Evolutionary conservation across 2,113 vertebrate genomes (phyloP).

Genomic region (Neoarius graeffei): DNA sequence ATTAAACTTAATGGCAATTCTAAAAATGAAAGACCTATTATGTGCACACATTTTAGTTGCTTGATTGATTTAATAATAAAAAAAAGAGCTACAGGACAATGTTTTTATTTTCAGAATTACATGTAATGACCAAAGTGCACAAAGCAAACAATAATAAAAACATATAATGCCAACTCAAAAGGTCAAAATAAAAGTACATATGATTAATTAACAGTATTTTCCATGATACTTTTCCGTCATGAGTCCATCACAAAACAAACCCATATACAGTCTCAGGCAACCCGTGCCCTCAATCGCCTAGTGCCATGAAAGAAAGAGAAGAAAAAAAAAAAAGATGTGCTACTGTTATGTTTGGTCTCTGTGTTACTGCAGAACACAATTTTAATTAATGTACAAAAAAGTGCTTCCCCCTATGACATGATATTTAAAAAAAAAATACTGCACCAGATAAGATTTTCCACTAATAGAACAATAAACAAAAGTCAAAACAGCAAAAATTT

Average conservation of each 20-base stretch:
- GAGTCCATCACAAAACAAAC: conserved; percentile 79
- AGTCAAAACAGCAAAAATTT: not conserved
- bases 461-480: not conserved
- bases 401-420: conserved; percentile 56
- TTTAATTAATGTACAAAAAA: conserved; percentile 75
- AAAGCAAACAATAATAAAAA: conserved; percentile 62
- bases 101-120: conserved; percentile 70
- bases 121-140: conserved; percentile 74
- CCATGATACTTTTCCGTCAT: conserved; percentile 71
- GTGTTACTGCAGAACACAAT: conserved; percentile 67
- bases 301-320: conserved; percentile 68
- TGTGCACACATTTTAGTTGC: not conserved
- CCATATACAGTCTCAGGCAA: conserved; percentile 80
- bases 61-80: not conserved
- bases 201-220: conserved; percentile 79
- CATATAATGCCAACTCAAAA: conserved; percentile 57
- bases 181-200: conserved; percentile 67
- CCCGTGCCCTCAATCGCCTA: conserved; percentile 83
- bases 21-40: not conserved
- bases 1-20: not conserved
- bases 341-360: conserved; percentile 67
- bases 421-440: conserved; percentile 17
- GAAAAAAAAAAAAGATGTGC: conserved; percentile 59
- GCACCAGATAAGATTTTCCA: not conserved
- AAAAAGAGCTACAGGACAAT: conserved; percentile 16